A percentile compares a stretch with the other conserved stretches of the same genome.
phyloP scores from a whole-genome alignment of 2,888 invertebrate species.

The Drosophila cracens region DNA sequence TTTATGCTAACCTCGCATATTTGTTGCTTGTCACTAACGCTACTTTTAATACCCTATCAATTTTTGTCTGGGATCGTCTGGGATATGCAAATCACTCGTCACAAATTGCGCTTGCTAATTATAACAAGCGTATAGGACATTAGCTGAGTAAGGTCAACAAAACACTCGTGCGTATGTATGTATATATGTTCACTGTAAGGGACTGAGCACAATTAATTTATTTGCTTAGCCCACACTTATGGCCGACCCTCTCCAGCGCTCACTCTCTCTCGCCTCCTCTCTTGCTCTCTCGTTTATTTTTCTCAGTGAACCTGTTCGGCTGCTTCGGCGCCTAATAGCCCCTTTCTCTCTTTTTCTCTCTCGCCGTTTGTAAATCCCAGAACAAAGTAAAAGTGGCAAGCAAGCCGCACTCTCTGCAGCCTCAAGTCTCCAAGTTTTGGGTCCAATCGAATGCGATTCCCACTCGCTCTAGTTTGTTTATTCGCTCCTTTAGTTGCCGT shows the following conservation, averaged over 20 bases:
- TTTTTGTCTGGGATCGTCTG: background rate
- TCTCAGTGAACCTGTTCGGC: constrained; percentile 36
- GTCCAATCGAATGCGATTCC: constrained; percentile 1
- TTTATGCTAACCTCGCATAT: background rate
- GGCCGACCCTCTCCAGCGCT: background rate
- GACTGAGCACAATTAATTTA: constrained; percentile 23
- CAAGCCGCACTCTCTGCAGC: constrained; percentile 13
- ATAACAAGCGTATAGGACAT: constrained; percentile 25
- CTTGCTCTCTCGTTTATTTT: background rate
- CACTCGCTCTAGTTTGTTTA: constrained; percentile 23
- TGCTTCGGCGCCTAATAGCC: constrained; percentile 46
- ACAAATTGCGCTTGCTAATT: constrained; percentile 21
- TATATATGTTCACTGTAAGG: background rate
- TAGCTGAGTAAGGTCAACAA: constrained; percentile 6
- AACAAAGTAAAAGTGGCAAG: constrained; percentile 15
- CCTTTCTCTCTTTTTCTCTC: background rate
- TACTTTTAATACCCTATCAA: background rate
- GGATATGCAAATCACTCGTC: constrained; percentile 13
- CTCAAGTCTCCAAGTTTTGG: constrained; percentile 8
- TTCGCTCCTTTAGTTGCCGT: constrained; percentile 12
- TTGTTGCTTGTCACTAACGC: constrained; percentile 5
- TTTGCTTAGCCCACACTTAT: constrained; percentile 23
- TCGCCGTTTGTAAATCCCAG: constrained; percentile 8
- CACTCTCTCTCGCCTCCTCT: background rate
- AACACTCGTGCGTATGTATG: background rate